Evolutionary conservation across 2,113 vertebrate genomes (phyloP).

Genomic region (Neotragus moschatus): DNA sequence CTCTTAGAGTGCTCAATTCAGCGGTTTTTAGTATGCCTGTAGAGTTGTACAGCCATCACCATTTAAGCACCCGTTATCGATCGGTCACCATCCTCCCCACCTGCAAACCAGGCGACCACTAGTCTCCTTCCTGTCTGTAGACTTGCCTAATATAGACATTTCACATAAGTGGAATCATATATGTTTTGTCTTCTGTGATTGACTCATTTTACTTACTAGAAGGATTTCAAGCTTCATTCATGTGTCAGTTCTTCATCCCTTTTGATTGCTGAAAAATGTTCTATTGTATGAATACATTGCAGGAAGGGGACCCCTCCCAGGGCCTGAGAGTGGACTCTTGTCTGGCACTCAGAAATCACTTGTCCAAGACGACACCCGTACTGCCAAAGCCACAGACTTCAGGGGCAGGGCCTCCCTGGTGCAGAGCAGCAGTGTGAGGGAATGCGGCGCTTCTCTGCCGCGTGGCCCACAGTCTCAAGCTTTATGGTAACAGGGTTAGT

Average conservation of each 20-base stretch:
- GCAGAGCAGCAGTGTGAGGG: background rate
- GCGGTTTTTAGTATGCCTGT: background rate
- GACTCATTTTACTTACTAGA: background rate
- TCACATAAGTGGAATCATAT: background rate
- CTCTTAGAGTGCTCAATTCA: background rate
- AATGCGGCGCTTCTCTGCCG: background rate
- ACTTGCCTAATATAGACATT: background rate
- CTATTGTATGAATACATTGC: background rate
- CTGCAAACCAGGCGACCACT: rapidly evolving
- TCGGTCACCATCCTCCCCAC: no score
- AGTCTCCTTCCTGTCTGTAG: background rate
- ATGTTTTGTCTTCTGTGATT: background rate
- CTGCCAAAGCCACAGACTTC: background rate
- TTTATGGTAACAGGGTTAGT: background rate
- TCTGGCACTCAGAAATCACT: background rate
- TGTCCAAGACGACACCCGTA: rapidly evolving
- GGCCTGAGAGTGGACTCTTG: background rate
- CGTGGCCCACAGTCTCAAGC: background rate
- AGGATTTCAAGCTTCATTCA: background rate
- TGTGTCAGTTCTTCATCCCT: background rate
- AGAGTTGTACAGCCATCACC: background rate
- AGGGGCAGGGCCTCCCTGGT: background rate
- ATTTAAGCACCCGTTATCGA: background rate
- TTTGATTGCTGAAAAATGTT: background rate
- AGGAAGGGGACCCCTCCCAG: background rate